These are phyloP conservation scores for Poecilia velifera DNA, from an alignment of 2,797 vertebrate genomes.

Conservation along the genomic window DNA sequence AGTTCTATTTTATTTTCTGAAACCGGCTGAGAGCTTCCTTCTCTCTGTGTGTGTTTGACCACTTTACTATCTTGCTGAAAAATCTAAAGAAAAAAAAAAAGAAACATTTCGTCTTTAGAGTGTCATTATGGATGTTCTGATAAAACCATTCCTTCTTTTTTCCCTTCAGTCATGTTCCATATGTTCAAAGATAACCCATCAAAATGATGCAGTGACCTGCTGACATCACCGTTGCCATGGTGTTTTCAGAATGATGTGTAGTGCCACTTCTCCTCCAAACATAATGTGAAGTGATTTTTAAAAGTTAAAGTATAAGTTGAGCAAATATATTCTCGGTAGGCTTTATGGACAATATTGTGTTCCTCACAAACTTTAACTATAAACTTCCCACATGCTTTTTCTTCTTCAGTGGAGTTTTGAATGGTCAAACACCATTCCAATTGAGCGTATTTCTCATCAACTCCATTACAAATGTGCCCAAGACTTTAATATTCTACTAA, in stretches of 20 bases:
- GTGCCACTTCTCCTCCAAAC: background rate
- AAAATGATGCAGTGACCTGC: background rate
- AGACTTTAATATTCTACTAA: too few species aligned
- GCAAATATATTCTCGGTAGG: background rate
- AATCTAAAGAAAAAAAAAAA: too few species aligned
- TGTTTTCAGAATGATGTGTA: background rate
- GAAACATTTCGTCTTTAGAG: background rate
- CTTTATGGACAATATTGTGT: background rate
- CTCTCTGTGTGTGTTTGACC: background rate
- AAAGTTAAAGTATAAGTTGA: background rate
- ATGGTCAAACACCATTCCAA: background rate
- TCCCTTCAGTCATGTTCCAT: background rate
- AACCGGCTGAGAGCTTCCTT: background rate
- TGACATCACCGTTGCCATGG: background rate
- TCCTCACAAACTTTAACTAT: background rate
- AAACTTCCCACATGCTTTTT: background rate
- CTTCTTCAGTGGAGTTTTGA: background rate
- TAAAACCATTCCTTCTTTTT: background rate
- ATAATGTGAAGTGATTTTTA: background rate
- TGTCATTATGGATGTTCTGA: background rate
- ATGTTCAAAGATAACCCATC: background rate
- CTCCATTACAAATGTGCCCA: too few species aligned
- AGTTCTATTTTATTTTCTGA: too few species aligned
- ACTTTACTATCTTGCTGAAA: background rate
- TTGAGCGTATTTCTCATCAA: background rate